Evolutionary conservation across 2,113 vertebrate species (phyloP), one percentile per base, ranked within the genome.

Genomic region (Zootoca vivipara): DNA sequence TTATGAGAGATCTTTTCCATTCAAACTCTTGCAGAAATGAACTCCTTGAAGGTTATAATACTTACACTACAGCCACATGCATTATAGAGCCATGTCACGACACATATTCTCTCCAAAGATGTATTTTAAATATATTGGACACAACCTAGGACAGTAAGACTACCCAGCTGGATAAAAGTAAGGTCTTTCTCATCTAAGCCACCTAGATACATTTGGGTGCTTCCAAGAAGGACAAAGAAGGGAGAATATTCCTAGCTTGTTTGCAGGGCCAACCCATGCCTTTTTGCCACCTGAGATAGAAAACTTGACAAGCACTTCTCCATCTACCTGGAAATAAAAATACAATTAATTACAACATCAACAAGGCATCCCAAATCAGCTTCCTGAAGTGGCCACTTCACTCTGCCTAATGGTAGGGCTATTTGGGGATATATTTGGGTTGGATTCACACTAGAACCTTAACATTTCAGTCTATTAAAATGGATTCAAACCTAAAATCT

Each of bases 1-100:
- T 92, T 90, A 93, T 92, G 79, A 91, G 58, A 65, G 89, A 80
- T 83, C 79, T 95, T 94, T 92, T 78, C 95, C 94, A 94, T 93
- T 92, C 93, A 92, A 91, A 91, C 89, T 87, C 92, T 24, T 13
- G 24, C 92, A 90, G 92, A 94, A 94, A 89, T 78, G n/a, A 92
- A 93, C 90, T 72, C 90, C 92, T 91, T 78, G 89, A 91, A 93
- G 83, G 92, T 90, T 83, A 9, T 9, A 87, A 73, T 33, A 5
- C 30, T 73, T 78, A 52, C 8, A 74, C 56, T 85, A 89, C 40
- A 93, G 56, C 52, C 74, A 89, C 85, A 30, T 16, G 38, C 64
- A 64, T 87, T 83, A 56, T 81, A 78, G 52, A 85, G 26, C 46
- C 87, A 10, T 1, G 46, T 72, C 67, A 73, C 13, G 40, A 40